Percentiles rank a stretch among this genome's conserved stretches.
These are phyloP conservation scores for Eupithecia vulgata DNA, from an alignment of 2,888 invertebrate species.

Conservation along the genomic window DNA sequence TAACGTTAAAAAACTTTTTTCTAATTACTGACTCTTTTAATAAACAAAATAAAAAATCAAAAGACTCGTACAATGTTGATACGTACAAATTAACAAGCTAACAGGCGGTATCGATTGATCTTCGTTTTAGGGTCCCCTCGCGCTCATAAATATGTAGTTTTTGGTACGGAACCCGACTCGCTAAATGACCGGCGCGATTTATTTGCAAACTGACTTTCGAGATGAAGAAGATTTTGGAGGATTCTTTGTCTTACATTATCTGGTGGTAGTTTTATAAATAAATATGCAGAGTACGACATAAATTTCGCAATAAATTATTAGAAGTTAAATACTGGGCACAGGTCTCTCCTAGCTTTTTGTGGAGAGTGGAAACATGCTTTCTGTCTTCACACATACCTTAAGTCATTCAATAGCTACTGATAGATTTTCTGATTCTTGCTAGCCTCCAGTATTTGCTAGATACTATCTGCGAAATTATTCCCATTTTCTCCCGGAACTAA, in stretches of 20 bases:
- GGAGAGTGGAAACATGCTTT: neutral
- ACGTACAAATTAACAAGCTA: constrained; percentile 53
- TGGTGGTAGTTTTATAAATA: neutral
- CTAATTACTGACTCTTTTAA: neutral
- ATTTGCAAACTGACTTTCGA: constrained; percentile 49
- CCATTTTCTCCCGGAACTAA: neutral
- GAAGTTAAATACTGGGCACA: neutral
- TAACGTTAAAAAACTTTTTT: neutral
- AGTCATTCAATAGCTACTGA: neutral
- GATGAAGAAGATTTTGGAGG: constrained; percentile 13
- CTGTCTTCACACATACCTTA: neutral
- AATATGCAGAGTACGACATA: neutral
- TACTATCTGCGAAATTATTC: neutral
- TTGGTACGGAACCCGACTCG: constrained; percentile 54
- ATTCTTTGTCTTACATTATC: constrained; percentile 6
- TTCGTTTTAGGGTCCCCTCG: constrained; percentile 50
- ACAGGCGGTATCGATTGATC: constrained; percentile 57
- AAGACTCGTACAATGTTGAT: constrained; percentile 23
- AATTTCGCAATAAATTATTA: neutral
- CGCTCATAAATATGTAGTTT: constrained; percentile 67
- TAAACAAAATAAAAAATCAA: constrained; percentile 10
- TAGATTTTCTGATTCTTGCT: neutral
- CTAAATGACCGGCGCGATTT: constrained; percentile 56
- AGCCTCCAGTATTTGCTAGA: neutral
- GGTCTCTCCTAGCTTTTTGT: neutral